Conservation (phyloP, 2,888 invertebrate genomes). For the Gibbula magus region DNA sequence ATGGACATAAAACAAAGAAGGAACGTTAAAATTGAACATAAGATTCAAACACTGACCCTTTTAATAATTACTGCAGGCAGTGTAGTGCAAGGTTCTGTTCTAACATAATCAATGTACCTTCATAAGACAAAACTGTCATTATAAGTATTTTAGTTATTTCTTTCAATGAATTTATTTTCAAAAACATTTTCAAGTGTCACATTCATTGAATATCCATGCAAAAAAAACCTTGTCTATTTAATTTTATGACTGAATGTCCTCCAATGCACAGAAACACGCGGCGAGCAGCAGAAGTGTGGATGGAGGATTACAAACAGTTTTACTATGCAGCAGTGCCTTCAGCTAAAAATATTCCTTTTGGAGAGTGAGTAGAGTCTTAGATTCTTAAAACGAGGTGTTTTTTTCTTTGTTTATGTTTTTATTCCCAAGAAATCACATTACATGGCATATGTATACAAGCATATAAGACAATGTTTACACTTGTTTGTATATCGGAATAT, state of each 20-base stretch:
- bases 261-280: slow-evolving; percentile 84
- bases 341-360: slow-evolving; percentile 76
- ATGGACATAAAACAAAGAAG: background rate
- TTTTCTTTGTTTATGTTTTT: no score
- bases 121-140: background rate
- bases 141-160: background rate
- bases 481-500: no score
- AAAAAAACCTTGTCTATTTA: background rate
- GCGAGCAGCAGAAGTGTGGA: slow-evolving; percentile 99
- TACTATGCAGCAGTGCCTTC: slow-evolving; percentile 91
- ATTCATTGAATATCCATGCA: background rate
- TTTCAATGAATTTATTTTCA: background rate
- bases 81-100: background rate
- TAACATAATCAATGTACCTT: no score
- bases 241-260: background rate
- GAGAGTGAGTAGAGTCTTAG: slow-evolving; percentile 73
- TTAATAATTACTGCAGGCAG: background rate
- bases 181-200: background rate
- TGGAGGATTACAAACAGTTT: slow-evolving; percentile 98
- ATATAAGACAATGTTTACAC: no score
- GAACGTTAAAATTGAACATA: background rate
- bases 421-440: no score
- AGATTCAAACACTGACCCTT: background rate
- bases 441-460: no score
- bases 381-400: no score